Evolutionary conservation across 2,113 vertebrate genomes (phyloP).

Genomic region (Neomonachus schauinslandi): DNA sequence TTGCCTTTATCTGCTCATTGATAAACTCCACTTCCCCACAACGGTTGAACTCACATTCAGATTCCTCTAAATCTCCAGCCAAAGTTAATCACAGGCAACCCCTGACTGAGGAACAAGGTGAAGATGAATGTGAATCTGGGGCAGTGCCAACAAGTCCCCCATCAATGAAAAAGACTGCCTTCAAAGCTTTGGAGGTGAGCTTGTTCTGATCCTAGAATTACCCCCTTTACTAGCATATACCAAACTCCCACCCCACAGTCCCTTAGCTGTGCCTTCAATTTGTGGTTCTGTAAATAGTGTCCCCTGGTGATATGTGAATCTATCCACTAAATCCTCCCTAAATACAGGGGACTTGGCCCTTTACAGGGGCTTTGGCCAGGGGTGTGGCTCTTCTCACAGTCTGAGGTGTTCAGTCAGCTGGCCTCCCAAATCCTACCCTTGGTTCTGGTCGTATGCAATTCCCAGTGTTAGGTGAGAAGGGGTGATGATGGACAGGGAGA

Average conservation of each 20-base stretch:
- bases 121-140: neutral
- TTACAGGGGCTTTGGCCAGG: neutral
- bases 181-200: neutral
- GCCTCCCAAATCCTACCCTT: neutral
- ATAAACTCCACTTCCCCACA: neutral
- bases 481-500: fast-evolving
- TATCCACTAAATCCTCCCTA: neutral
- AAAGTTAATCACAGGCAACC: neutral
- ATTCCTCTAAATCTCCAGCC: neutral
- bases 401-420: neutral
- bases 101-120: neutral
- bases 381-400: neutral
- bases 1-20: neutral
- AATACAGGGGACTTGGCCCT: neutral
- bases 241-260: neutral
- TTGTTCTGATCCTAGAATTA: neutral
- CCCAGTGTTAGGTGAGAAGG: neutral
- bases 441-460: fast-evolving
- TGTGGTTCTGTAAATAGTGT: neutral
- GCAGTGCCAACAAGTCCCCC: no score
- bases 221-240: neutral
- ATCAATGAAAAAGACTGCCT: neutral
- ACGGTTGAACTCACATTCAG: neutral
- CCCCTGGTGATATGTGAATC: neutral
- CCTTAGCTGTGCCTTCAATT: neutral